Percentiles rank a stretch among this genome's conserved stretches.
Conservation (phyloP, 2,113 vertebrate genomes). For the Anseranas semipalmata region DNA sequence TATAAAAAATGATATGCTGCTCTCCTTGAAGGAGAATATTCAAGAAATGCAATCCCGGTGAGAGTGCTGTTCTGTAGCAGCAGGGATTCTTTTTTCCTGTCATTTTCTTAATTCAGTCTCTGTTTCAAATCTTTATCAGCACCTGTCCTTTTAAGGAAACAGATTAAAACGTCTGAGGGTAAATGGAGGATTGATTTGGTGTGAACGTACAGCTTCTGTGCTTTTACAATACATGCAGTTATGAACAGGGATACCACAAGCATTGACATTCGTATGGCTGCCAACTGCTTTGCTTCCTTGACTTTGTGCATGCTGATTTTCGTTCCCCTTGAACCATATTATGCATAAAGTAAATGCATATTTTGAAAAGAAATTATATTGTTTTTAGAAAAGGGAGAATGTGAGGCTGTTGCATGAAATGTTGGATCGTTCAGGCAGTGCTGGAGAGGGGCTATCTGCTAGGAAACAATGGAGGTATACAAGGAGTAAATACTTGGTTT, state of each 20-base stretch:
- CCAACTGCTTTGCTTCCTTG: neutral
- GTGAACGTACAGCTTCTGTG: conserved; percentile 13
- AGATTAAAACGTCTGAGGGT: conserved; percentile 77
- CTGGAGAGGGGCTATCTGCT: neutral
- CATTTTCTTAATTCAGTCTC: conserved; percentile 69
- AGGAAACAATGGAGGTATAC: neutral
- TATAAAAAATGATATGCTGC: conserved; percentile 65
- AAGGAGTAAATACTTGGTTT: neutral
- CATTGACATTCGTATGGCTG: neutral
- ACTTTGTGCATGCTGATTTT: neutral
- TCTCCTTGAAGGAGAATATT: conserved; percentile 70
- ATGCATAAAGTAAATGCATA: neutral
- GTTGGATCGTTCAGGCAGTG: neutral
- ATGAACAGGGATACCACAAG: neutral
- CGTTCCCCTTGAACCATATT: neutral
- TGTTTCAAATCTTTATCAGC: conserved; percentile 76
- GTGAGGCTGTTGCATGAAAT: neutral
- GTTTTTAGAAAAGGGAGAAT: neutral
- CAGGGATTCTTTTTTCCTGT: conserved; percentile 66
- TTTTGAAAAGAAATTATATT: neutral
- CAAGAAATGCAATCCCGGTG: conserved; percentile 75
- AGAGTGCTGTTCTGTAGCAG: conserved; percentile 72
- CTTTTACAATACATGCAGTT: conserved; percentile 8
- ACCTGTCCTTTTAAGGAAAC: conserved; percentile 68
- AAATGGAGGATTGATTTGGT: conserved; percentile 39